phyloP scores from a whole-genome alignment of 2,888 invertebrate genomes.

The Pemphredon lugubris region DNA sequence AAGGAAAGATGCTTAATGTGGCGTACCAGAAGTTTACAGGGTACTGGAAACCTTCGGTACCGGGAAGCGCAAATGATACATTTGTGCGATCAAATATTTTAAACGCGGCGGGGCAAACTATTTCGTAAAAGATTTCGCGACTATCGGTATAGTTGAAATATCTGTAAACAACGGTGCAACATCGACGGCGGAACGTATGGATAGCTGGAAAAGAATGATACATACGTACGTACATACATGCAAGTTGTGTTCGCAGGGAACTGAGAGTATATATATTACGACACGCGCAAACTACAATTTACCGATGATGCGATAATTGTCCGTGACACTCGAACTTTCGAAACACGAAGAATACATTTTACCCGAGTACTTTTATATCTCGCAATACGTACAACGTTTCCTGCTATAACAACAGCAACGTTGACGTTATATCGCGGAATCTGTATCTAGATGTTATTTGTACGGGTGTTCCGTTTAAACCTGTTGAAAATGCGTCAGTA shows the following conservation, averaged over 20 bases:
- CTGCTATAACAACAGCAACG: background rate
- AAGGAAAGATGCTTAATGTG: background rate
- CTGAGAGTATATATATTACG: too few species aligned
- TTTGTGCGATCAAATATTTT: background rate
- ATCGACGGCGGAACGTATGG: too few species aligned
- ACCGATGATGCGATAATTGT: background rate
- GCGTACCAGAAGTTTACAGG: too few species aligned
- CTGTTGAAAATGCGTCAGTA: constrained; percentile 29
- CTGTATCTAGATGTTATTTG: background rate
- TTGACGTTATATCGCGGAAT: constrained; percentile 32
- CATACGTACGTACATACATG: too few species aligned
- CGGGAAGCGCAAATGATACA: too few species aligned
- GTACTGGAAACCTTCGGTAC: too few species aligned
- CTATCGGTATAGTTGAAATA: too few species aligned
- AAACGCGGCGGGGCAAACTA: constrained; percentile 4
- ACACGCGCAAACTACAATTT: background rate
- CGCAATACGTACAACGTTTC: background rate
- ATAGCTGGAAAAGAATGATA: too few species aligned
- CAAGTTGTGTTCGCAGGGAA: too few species aligned
- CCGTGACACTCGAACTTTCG: constrained; percentile 16
- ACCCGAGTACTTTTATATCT: background rate
- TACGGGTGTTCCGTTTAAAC: constrained; percentile 23
- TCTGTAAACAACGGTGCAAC: too few species aligned
- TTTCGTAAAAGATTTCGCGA: too few species aligned
- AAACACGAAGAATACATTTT: constrained; percentile 9